phyloP scores from a whole-genome alignment of 2,797 vertebrate species.

The Discoglossus pictus region DNA sequence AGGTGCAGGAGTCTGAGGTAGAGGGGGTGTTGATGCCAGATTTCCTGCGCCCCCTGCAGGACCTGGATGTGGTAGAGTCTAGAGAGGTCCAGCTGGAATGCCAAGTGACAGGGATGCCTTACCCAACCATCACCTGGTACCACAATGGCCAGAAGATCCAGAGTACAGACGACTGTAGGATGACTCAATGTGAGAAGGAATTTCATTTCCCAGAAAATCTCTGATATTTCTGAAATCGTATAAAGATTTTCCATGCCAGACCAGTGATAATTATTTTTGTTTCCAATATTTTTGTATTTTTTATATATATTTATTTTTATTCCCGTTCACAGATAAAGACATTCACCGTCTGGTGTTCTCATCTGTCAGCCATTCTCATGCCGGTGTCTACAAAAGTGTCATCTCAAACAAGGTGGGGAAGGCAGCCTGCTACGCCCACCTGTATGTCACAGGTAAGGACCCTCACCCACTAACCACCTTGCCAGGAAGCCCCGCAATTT shows the following conservation, averaged over 20 bases:
- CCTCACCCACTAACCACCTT: no score
- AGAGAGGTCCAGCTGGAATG: conserved; percentile 93
- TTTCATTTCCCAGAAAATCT: no score
- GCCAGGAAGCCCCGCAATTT: no score
- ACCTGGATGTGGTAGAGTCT: conserved; percentile 91
- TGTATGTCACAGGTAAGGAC: conserved; percentile 90
- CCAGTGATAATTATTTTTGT: no score
- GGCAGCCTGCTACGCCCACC: conserved; percentile 94
- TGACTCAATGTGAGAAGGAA: conserved; percentile 92
- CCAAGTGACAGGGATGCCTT: conserved; percentile 92
- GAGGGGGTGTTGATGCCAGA: conserved; percentile 96
- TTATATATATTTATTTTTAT: no score
- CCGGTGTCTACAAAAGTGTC: conserved; percentile 96
- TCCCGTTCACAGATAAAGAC: conserved; percentile 80
- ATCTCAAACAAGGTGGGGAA: conserved; percentile 98
- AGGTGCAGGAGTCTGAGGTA: conserved; percentile 86
- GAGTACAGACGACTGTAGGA: conserved; percentile 92
- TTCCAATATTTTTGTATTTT: no score
- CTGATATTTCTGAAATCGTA: no score
- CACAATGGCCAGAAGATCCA: conserved; percentile 92
- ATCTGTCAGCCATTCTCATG: conserved; percentile 83
- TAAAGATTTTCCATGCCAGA: no score
- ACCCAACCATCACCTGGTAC: conserved; percentile 95
- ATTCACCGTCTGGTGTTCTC: conserved; percentile 90
- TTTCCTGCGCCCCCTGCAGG: conserved; percentile 91